These are phyloP conservation scores for Castor canadensis DNA, from an alignment of 2,113 vertebrate genomes.

Conservation along the genomic window DNA sequence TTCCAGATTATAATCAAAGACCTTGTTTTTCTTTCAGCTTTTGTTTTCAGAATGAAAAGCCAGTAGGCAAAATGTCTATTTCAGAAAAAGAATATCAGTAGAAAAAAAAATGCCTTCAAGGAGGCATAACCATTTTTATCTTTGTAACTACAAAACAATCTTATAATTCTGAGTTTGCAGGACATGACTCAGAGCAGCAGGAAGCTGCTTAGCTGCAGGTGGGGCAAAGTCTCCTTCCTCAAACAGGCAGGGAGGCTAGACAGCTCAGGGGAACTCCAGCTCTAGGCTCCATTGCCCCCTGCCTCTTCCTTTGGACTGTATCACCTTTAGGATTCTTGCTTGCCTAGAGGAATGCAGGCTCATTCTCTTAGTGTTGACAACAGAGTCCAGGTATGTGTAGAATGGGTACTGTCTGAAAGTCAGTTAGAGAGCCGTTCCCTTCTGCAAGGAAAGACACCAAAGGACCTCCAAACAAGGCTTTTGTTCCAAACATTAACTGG, in stretches of 20 bases:
- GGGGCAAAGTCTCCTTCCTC: background rate
- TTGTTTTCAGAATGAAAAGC: background rate
- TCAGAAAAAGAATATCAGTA: background rate
- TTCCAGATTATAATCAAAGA: background rate
- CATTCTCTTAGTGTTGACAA: background rate
- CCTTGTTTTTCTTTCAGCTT: background rate
- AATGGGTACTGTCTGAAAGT: accelerated
- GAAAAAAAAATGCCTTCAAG: background rate
- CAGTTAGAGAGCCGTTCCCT: background rate
- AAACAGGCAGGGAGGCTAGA: accelerated
- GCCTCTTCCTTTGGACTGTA: too few species aligned
- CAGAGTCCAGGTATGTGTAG: accelerated
- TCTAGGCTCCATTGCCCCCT: too few species aligned
- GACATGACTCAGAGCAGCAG: background rate
- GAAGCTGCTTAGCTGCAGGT: background rate
- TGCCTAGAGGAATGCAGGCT: background rate
- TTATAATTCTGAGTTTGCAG: background rate
- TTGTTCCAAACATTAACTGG: background rate
- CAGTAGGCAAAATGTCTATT: background rate
- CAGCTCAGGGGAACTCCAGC: background rate
- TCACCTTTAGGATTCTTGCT: background rate
- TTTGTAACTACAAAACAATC: background rate
- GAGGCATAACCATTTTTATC: background rate
- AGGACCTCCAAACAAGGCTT: background rate
- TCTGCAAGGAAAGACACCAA: background rate